Percentiles rank a stretch among this genome's conserved stretches.
Evolutionary conservation across 2,888 invertebrate genomes (phyloP).

Genomic region (Mesorhabditis sp.): DNA sequence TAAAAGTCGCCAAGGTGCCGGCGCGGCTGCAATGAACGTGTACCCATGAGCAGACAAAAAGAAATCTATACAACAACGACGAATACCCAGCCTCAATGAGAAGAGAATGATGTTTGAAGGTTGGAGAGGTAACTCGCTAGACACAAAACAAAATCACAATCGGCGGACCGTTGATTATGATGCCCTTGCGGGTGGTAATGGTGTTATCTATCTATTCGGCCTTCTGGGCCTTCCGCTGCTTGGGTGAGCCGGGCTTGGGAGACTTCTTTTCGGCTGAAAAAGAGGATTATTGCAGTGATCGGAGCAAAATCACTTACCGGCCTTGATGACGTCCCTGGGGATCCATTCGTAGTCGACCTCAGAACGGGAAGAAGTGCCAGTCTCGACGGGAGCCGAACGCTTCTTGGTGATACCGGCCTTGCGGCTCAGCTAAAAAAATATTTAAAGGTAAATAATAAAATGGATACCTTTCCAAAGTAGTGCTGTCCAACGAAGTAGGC

Average conservation of each 20-base stretch:
- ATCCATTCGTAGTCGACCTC: constrained; percentile 96
- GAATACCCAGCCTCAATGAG: too few species aligned
- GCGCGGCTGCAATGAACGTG: too few species aligned
- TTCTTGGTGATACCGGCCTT: constrained; percentile 50
- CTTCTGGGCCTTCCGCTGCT: constrained; percentile 41
- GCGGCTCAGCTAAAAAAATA: constrained; percentile 41
- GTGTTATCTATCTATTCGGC: constrained; percentile 28
- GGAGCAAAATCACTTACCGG: constrained; percentile 15
- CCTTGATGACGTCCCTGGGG: constrained; percentile 71
- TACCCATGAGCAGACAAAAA: too few species aligned
- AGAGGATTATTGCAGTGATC: background rate
- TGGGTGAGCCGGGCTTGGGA: constrained; percentile 45
- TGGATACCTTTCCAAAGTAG: constrained; percentile 55
- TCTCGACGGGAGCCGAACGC: constrained; percentile 65
- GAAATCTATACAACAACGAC: too few species aligned
- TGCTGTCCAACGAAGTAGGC: constrained; percentile 68
- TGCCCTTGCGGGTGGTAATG: too few species aligned
- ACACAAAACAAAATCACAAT: too few species aligned
- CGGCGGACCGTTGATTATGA: too few species aligned
- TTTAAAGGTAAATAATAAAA: background rate
- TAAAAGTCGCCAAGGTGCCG: too few species aligned
- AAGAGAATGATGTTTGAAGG: too few species aligned
- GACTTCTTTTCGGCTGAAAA: constrained; percentile 32
- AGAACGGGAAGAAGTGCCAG: constrained; percentile 79
- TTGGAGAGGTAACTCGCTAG: too few species aligned